Conservation (phyloP, 1,140 invertebrate genomes). For the Zaprionus ghesquierei region DNA sequence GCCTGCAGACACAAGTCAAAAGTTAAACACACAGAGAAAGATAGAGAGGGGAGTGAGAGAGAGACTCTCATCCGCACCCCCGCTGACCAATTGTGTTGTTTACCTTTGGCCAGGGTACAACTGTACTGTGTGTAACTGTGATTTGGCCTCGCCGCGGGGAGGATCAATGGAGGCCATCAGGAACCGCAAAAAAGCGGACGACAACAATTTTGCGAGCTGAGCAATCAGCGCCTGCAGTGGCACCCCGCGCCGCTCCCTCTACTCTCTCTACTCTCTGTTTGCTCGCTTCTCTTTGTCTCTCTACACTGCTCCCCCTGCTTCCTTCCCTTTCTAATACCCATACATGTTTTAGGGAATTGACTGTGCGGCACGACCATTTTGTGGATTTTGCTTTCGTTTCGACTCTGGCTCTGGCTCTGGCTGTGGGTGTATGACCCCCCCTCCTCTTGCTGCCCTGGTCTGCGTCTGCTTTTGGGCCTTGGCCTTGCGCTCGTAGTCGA, state of each 20-base stretch:
- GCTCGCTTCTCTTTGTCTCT: background rate
- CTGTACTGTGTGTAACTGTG: constrained; percentile 21
- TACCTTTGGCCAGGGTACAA: constrained; percentile 41
- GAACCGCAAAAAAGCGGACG: constrained; percentile 26
- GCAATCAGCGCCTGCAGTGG: constrained; percentile 57
- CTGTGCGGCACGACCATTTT: constrained; percentile 16
- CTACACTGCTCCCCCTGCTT: background rate
- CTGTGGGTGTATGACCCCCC: background rate
- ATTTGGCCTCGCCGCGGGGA: constrained; percentile 28
- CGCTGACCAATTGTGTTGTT: constrained; percentile 34
- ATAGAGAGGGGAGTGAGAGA: background rate
- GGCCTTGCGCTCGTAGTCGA: constrained; percentile 47
- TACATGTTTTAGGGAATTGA: background rate
- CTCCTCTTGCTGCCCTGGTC: background rate
- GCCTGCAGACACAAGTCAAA: constrained; percentile 31
- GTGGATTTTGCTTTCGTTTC: background rate
- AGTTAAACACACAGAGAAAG: constrained; percentile 36
- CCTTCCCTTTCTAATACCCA: background rate
- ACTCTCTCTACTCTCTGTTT: background rate
- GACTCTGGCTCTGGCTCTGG: background rate
- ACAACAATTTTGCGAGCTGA: constrained; percentile 45
- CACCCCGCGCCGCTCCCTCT: background rate
- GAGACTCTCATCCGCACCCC: background rate
- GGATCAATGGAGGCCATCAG: constrained; percentile 15
- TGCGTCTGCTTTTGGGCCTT: constrained; percentile 3